Evolutionary conservation across 1,140 invertebrate genomes (phyloP).

Genomic region (Polyergus mexicanus): DNA sequence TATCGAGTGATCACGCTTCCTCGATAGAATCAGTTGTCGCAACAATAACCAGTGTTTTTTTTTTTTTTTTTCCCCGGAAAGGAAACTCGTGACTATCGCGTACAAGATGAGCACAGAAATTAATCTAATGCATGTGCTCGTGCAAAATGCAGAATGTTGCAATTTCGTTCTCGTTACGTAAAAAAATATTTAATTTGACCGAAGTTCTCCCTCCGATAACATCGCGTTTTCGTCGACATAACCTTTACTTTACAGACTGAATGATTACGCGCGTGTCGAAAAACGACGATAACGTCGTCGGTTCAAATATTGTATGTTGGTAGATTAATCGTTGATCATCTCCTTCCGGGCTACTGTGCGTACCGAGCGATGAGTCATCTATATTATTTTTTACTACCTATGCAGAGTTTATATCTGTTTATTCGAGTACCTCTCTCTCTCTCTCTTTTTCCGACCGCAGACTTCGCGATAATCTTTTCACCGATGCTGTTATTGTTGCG

Average conservation of each 20-base stretch:
- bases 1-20: neutral
- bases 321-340: neutral
- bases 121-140: neutral
- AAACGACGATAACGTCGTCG: neutral
- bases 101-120: neutral
- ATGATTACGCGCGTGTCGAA: too few species aligned
- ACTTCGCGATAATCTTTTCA: neutral
- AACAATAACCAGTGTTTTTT: slow-evolving; percentile 1
- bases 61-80: slow-evolving; percentile 11
- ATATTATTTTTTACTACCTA: slow-evolving; percentile 35
- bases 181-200: neutral
- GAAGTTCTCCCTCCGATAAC: neutral
- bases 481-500: neutral
- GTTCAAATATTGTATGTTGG: neutral
- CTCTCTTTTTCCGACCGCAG: neutral
- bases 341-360: neutral
- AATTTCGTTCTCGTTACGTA: neutral
- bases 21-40: slow-evolving; percentile 1
- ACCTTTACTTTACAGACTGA: neutral
- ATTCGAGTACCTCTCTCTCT: neutral
- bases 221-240: neutral
- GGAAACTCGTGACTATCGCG: neutral
- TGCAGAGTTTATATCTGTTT: neutral
- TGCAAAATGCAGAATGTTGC: slow-evolving; percentile 1
- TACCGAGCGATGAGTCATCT: neutral